A percentile compares a stretch with the other conserved stretches of the same genome.
phyloP scores from a whole-genome alignment of 2,113 vertebrate genomes.

The Ramphastos sulfuratus region DNA sequence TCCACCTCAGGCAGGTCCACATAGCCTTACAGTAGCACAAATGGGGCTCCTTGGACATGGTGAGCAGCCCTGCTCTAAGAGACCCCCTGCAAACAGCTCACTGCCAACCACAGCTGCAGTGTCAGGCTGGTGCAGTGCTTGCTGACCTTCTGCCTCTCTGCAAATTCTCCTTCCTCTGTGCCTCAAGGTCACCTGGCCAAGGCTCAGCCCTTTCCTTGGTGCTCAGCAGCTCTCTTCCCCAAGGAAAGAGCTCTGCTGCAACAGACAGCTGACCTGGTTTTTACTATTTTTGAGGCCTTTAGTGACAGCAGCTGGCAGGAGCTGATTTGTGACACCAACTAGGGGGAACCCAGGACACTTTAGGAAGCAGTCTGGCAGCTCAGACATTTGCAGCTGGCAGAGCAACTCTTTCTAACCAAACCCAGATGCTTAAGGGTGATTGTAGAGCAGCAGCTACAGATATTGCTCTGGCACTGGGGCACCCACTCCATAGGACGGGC shows the following conservation, averaged over 20 bases:
- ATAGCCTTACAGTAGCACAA: background rate
- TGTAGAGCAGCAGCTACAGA: background rate
- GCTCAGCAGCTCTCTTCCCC: background rate
- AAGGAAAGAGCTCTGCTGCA: background rate
- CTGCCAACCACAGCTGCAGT: background rate
- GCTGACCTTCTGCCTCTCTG: background rate
- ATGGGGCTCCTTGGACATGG: background rate
- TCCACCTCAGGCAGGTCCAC: background rate
- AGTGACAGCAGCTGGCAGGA: background rate
- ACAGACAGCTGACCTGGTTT: background rate
- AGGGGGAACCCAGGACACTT: background rate
- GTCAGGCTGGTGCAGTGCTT: background rate
- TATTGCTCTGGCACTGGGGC: constrained; percentile 33
- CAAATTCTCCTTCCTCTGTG: background rate
- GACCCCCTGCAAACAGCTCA: background rate
- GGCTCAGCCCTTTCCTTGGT: background rate
- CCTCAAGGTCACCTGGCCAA: background rate
- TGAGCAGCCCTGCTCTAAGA: background rate
- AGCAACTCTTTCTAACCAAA: constrained; percentile 8
- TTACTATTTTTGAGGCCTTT: background rate
- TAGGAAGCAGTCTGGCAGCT: background rate
- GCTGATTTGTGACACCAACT: background rate
- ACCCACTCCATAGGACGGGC: constrained; percentile 27
- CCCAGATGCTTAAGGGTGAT: background rate
- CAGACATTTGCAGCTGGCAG: background rate